Evolutionary conservation across 2,113 vertebrate genomes (phyloP).

Genomic region (Callocephalon fimbriatum): DNA sequence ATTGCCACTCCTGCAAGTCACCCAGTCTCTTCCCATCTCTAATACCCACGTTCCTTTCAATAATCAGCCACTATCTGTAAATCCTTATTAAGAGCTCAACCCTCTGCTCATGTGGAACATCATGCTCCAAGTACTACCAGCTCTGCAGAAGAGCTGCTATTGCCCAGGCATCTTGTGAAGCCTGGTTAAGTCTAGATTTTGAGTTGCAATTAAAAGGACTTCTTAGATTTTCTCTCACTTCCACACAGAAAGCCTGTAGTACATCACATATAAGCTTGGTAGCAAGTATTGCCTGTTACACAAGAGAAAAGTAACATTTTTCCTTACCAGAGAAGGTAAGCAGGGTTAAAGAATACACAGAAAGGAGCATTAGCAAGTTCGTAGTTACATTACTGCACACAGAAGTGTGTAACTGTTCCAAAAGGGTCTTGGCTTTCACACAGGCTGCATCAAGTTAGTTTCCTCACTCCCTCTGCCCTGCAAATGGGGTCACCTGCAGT

Average conservation of each 20-base stretch:
- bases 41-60: background rate
- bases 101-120: background rate
- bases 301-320: background rate
- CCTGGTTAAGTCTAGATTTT: background rate
- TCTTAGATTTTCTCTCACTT: background rate
- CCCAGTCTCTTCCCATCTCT: background rate
- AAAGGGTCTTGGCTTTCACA: background rate
- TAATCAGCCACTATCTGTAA: background rate
- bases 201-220: background rate
- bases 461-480: background rate
- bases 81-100: background rate
- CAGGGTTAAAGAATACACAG: background rate
- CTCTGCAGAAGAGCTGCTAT: background rate
- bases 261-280: background rate
- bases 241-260: background rate
- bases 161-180: background rate
- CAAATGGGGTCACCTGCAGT: accelerated
- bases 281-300: background rate
- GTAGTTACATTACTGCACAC: background rate
- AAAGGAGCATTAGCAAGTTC: background rate
- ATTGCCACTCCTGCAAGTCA: background rate
- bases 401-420: background rate
- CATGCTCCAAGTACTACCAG: background rate
- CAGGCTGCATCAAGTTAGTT: background rate
- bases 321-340: background rate